phyloP scores from a whole-genome alignment of 2,113 vertebrate species.

The Formicarius rufipectus region DNA sequence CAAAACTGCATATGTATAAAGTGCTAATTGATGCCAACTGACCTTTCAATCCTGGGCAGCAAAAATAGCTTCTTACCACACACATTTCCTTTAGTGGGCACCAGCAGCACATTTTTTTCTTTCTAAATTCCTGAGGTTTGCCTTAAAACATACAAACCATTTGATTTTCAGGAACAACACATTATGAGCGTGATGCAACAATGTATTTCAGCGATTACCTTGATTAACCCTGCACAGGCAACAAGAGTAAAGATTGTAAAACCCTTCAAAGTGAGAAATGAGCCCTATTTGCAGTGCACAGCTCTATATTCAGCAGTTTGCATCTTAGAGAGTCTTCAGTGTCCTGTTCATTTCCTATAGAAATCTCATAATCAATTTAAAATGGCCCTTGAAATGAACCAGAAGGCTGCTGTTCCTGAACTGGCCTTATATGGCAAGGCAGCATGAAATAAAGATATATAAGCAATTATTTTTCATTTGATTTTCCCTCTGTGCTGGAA shows the following conservation, averaged over 20 bases:
- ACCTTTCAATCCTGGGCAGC: neutral
- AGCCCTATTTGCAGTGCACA: neutral
- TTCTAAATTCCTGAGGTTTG: neutral
- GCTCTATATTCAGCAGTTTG: neutral
- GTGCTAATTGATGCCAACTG: constrained; percentile 29
- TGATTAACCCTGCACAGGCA: neutral
- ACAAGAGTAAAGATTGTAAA: neutral
- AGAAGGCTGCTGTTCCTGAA: neutral
- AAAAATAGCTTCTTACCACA: neutral
- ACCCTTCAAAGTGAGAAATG: neutral
- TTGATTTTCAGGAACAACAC: neutral
- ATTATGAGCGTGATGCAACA: neutral
- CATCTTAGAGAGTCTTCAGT: neutral
- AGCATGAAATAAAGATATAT: neutral
- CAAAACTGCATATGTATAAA: neutral
- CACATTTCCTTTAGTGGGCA: neutral
- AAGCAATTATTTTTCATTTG: neutral
- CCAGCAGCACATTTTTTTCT: neutral
- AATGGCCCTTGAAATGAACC: neutral
- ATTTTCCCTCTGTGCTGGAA: neutral
- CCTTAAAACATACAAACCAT: neutral
- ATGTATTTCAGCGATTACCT: neutral
- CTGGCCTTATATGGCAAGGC: neutral
- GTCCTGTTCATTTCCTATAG: neutral
- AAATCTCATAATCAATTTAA: neutral